Evolutionary conservation across 2,888 invertebrate species (phyloP), one percentile per base, ranked within the genome.

Genomic region (Anthoptus insignis): DNA sequence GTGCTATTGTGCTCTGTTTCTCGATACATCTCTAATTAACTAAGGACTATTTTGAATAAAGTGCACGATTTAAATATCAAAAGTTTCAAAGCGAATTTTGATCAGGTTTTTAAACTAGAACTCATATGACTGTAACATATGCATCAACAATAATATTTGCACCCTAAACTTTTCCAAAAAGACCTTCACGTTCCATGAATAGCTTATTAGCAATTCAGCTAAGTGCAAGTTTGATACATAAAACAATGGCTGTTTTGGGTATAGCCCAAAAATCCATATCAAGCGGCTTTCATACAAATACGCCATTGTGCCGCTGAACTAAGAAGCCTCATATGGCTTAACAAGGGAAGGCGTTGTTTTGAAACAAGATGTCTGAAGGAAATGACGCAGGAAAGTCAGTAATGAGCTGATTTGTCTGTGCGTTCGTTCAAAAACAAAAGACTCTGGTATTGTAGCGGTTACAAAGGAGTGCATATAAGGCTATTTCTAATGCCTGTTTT

Each of bases 331-430:
- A n/a, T n/a, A n/a, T n/a, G n/a, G 71, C 73, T 73, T 79, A 79
- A 80, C 75, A 76, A 79, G 77, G 70, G 61, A 65, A 65, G 47
- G 61, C 56, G n/a, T n/a, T 78, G 73, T 73, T 73, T 73, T 73
- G 79, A 81, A 79, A 81, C 81, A 81, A 81, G 77, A 81, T 76
- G 79, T 81, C 78, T 79, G 77, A 81, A 86, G 84, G 86, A 88
- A 88, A 87, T 86, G 86, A 76, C 76, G 73, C 69, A 82, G 82
- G 83, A 80, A 82, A 82, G 77, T 79, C 81, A 80, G 79, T 88
- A 88, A 88, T 84, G 88, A 88, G 88, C 85, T 83, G 82, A 80
- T 84, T 83, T 78, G 77, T 82, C 80, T 80, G 81, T 81, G 82
- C 81, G 81, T 77, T 76, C 76, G 74, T 67, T 73, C 74, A 78